A percentile compares a stretch with the other conserved stretches of the same genome.
Evolutionary conservation across 2,888 invertebrate species (phyloP).

Genomic region (Pseudococcus longispinus): DNA sequence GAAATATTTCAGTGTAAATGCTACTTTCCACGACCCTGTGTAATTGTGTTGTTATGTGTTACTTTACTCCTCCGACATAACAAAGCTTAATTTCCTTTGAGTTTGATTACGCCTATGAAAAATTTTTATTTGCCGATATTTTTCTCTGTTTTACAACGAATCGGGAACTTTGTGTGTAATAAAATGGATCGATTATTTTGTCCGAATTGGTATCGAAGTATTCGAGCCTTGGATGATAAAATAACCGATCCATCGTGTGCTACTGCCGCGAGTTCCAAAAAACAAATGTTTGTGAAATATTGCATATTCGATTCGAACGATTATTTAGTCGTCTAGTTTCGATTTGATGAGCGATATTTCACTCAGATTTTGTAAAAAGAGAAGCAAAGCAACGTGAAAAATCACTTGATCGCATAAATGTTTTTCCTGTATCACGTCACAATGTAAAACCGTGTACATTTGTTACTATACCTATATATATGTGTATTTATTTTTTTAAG

Average conservation of each 20-base stretch:
- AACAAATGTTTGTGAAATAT: background rate
- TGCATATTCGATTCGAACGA: background rate
- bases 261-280: background rate
- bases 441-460: constrained; percentile 38
- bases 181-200: constrained; percentile 11
- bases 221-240: background rate
- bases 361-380: background rate
- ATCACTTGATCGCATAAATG: constrained; percentile 37
- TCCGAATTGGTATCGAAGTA: background rate
- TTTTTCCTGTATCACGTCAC: constrained; percentile 54
- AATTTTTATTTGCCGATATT: constrained; percentile 35
- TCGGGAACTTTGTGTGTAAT: background rate
- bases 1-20: constrained; percentile 37
- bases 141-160: background rate
- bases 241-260: constrained; percentile 19
- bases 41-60: constrained; percentile 53
- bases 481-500: constrained; percentile 51
- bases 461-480: constrained; percentile 30
- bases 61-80: constrained; percentile 30
- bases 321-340: background rate
- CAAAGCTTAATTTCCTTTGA: constrained; percentile 25
- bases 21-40: constrained; percentile 52
- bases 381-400: background rate
- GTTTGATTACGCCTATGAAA: constrained; percentile 11
- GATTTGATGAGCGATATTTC: background rate